These are phyloP conservation scores for Ecdyonurus torrentis DNA, from an alignment of 2,888 invertebrate genomes.

Conservation along the genomic window DNA sequence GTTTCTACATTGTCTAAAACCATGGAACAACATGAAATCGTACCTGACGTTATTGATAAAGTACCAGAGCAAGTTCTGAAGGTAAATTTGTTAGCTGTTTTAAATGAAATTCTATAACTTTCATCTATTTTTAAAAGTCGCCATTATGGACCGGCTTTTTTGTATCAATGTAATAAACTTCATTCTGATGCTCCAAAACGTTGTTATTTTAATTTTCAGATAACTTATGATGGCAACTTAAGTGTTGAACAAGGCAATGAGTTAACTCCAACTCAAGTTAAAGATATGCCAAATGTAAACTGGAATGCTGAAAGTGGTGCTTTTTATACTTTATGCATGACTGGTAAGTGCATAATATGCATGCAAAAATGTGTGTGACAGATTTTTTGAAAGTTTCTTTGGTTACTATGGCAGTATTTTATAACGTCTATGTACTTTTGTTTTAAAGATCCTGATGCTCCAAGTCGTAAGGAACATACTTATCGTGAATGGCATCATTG, in stretches of 20 bases:
- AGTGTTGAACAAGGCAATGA: constrained; percentile 46
- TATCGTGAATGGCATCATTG: constrained; percentile 84
- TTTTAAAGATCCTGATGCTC: constrained; percentile 70
- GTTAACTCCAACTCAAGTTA: constrained; percentile 58
- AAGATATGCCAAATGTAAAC: constrained; percentile 47
- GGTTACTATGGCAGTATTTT: too few relatives aligned
- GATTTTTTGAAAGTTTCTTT: neutral
- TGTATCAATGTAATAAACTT: neutral
- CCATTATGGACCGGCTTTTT: too few relatives aligned
- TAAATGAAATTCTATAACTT: too few relatives aligned
- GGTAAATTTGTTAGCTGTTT: too few relatives aligned
- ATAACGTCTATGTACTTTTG: neutral
- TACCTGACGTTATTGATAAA: constrained; percentile 55
- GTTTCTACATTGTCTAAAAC: constrained; percentile 33
- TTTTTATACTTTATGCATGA: constrained; percentile 67
- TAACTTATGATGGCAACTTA: constrained; percentile 35
- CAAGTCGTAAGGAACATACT: constrained; percentile 60
- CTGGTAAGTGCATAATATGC: constrained; percentile 35
- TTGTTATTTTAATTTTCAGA: constrained; percentile 15
- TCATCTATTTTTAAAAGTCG: too few relatives aligned
- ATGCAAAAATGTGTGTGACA: neutral
- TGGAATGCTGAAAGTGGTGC: constrained; percentile 41
- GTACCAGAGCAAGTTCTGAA: constrained; percentile 37
- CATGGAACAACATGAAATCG: constrained; percentile 41
- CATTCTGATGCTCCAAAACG: neutral